Evolutionary conservation across 2,113 vertebrate species (phyloP), one percentile per base, ranked within the genome.

Genomic region (Larimichthys polyactis): DNA sequence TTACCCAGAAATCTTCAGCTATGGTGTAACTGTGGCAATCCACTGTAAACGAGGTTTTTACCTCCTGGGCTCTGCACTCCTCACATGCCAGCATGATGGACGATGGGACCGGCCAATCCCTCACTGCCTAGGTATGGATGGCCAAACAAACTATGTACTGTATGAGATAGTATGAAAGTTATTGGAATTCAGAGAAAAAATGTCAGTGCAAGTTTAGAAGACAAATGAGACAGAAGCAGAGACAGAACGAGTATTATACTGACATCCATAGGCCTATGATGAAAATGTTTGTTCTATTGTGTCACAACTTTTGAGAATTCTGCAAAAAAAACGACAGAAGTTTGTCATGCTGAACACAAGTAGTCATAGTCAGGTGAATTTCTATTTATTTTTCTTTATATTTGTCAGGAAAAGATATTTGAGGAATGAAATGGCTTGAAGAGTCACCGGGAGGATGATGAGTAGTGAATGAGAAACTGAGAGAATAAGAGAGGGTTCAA

Each of bases 41-140:
- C 97, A 97, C 73, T 99, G 98, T 92, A 97, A 98, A 90, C 95
- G 95, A 75, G 98, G 98, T 8, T 99, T 98, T 87, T 98, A 98
- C 91, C 91, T 99, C 22, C 78, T 99, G 71, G 98, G 98, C 2
- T 99, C 98, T 3, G 96, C 98, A 0, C 95, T 96, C 36, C 91
- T 99, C 74, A 98, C 96, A 73, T 99, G 98, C 71, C 98, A 93
- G 83, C 95, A 97, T 36, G 96, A 95, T 11, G 98, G 97, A 46
- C 91, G 96, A 55, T 99, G 98, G 98, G 98, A 99, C 64, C 95
- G 97, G 71, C 97, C 97, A 6, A 91, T 97, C 54, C 97, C 98
- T 63, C 96, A 95, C 80, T 99, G 98, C 92, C 88, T 98, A 85
- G 89, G 98, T 99, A 94, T 36, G 58, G 49, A 60, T 59, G 19